A percentile compares a stretch with the other conserved stretches of the same genome.
Conservation (phyloP, 1,140 invertebrate species). For the Aphidius ervi region DNA sequence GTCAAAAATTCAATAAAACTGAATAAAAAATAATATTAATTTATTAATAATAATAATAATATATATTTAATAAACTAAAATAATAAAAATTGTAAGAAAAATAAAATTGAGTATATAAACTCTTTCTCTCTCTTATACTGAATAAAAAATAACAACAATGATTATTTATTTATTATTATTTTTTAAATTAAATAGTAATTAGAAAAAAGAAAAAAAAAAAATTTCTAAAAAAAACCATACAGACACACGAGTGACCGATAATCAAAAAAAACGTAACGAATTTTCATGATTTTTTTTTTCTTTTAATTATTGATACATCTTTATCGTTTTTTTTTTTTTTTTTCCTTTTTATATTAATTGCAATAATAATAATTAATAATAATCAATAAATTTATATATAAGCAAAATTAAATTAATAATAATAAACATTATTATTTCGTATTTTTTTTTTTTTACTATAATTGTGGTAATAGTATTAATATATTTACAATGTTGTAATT, state of each 20-base stretch:
- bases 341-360: slow-evolving; percentile 31
- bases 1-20: too few species aligned
- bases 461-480: slow-evolving; percentile 38
- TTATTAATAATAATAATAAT: too few species aligned
- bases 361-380: slow-evolving; percentile 35
- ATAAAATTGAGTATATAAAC: too few species aligned
- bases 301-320: neutral
- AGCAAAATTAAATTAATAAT: slow-evolving; percentile 50
- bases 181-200: slow-evolving; percentile 3
- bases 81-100: too few species aligned
- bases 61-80: too few species aligned
- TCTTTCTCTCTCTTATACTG: too few species aligned
- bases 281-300: slow-evolving; percentile 1
- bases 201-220: slow-evolving; percentile 13
- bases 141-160: too few species aligned
- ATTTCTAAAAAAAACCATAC: neutral
- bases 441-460: too few species aligned
- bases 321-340: slow-evolving; percentile 3
- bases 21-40: too few species aligned
- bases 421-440: slow-evolving; percentile 41
- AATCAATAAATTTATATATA: slow-evolving; percentile 47
- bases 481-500: slow-evolving; percentile 37
- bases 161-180: too few species aligned
- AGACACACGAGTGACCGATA: slow-evolving; percentile 3
- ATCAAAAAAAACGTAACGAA: neutral